Evolutionary conservation across 2,888 invertebrate species (phyloP), one percentile per base, ranked within the genome.

Genomic region (Oscheius sp.): DNA sequence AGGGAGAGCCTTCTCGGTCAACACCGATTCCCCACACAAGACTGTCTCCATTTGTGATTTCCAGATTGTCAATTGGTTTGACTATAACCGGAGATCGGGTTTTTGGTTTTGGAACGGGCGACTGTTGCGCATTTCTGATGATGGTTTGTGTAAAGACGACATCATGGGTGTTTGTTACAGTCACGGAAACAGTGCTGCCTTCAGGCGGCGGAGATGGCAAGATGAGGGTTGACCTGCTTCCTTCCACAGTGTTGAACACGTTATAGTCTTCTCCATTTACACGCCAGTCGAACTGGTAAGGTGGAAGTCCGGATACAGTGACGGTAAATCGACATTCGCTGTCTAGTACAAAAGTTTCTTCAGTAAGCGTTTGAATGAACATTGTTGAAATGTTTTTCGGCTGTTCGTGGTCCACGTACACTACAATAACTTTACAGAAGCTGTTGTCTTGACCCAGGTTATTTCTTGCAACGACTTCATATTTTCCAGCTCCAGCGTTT

Each of bases 391-490:
- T 58, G 3, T 50, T 50, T 13, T 21, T 32, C 5, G 66, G 29
- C 7, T 37, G 57, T 35, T 53, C 65, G 1, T 13, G n/a, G 2
- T 76, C 73, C 29, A 68, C 75, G 42, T 83, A 83, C 50, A 84
- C 83, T 7, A 87, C 74, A 53, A 86, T 77, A 4, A 88, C 80
- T 72, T 86, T 87, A 42, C 84, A 82, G 13, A 77, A 60, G 65
- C 79, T 79, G 29, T 74, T 65, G 73, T 83, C 85, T 55, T 84
- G 81, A 53, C 87, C 87, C 33, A 83, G 68, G 13, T 78, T 68
- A 65, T 87, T 87, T 21, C 73, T 78, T 1, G 87, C 87, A 10
- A 84, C 71, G 0, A 86, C 86, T 58, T 86, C 84, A 51, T 84
- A 76, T 47, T 81, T 78, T 66, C 86, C 86, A 62, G 76, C 76